Conservation (phyloP, 2,797 vertebrate species). For the Pagetopsis macropterus region DNA sequence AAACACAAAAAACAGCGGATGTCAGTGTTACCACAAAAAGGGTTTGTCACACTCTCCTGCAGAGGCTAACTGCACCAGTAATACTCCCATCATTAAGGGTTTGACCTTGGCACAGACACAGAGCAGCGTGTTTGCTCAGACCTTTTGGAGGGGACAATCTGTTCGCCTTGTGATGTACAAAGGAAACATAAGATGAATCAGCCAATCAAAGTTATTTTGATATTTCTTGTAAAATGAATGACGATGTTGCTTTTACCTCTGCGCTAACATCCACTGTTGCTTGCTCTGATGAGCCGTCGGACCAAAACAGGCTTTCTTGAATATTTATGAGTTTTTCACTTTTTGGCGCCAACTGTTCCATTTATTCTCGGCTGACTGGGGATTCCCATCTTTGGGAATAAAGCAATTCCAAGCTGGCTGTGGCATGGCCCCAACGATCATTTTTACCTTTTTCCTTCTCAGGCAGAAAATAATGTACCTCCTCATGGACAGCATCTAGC, state of each 20-base stretch:
- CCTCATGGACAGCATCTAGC: conserved; percentile 70
- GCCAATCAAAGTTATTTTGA: conserved; percentile 21
- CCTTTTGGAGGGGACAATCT: conserved; percentile 23
- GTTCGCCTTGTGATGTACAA: conserved; percentile 44
- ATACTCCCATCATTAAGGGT: conserved; percentile 38
- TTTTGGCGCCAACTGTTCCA: conserved; percentile 79
- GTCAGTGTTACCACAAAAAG: conserved; percentile 25
- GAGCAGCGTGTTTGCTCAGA: conserved; percentile 16
- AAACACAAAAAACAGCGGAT: conserved; percentile 49
- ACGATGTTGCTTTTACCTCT: conserved; percentile 29
- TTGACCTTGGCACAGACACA: conserved; percentile 35
- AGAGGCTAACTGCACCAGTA: conserved; percentile 10
- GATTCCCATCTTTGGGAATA: conserved; percentile 82
- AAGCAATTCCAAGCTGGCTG: conserved; percentile 79
- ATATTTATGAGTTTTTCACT: conserved; percentile 81
- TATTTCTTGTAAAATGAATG: conserved; percentile 31
- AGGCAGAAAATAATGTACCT: conserved; percentile 84
- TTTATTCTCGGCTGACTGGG: conserved; percentile 82
- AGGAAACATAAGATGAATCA: conserved; percentile 20
- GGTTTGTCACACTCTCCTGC: conserved; percentile 32
- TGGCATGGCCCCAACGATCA: conserved; percentile 69
- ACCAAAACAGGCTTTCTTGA: conserved; percentile 69
- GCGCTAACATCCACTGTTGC: conserved; percentile 45
- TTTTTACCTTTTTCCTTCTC: conserved; percentile 80
- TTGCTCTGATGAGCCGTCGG: conserved; percentile 35